phyloP scores from a whole-genome alignment of 2,113 vertebrate genomes.

The human (Homo sapiens) region DNA sequence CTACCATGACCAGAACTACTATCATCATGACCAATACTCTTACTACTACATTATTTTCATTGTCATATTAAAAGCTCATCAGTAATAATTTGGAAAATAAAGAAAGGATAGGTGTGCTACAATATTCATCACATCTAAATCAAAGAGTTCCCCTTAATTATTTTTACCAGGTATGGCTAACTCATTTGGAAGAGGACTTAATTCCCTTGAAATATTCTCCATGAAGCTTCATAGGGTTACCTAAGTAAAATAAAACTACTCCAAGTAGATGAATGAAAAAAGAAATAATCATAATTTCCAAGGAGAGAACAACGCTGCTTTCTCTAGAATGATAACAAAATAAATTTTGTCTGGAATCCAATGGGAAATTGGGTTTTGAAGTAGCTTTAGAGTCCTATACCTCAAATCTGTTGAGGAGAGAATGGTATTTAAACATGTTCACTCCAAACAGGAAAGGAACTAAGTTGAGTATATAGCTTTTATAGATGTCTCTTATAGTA shows the following conservation, averaged over 20 bases:
- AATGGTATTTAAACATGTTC: background rate
- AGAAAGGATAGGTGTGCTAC: background rate
- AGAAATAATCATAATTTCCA: background rate
- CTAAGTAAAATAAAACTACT: background rate
- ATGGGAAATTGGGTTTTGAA: background rate
- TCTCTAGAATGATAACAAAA: background rate
- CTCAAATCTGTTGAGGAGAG: background rate
- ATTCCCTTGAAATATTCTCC: background rate
- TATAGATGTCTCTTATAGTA: background rate
- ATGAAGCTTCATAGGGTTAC: background rate
- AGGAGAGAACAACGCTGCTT: background rate
- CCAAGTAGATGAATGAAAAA: background rate
- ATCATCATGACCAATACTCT: background rate
- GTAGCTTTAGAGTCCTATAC: background rate
- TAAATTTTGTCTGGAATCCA: background rate
- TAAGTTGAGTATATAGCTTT: background rate
- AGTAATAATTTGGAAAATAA: background rate
- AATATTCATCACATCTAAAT: background rate
- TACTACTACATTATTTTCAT: background rate
- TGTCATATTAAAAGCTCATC: background rate
- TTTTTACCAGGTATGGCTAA: background rate
- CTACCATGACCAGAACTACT: background rate
- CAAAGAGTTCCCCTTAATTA: background rate
- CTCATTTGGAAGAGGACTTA: slow-evolving; percentile 3
- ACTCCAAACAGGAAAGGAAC: background rate